Evolutionary conservation across 1,140 invertebrate species (phyloP).

Genomic region (Megalopta genalis): DNA sequence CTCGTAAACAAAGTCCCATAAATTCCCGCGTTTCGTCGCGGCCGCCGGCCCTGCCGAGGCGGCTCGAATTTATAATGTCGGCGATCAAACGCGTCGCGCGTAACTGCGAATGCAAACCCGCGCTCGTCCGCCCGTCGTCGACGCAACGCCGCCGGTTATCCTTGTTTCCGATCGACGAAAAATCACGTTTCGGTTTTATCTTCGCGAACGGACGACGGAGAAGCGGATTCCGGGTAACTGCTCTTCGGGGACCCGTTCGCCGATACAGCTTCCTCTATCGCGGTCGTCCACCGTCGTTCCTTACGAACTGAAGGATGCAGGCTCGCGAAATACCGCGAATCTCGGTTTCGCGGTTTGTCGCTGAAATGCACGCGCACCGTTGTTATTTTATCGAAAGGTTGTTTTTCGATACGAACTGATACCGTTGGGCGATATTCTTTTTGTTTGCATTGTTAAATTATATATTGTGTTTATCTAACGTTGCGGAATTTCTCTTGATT

Average conservation of each 20-base stretch:
- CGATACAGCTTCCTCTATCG: neutral
- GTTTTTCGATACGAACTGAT: too few species aligned
- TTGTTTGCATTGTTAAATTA: too few species aligned
- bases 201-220: neutral
- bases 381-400: too few species aligned
- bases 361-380: too few species aligned
- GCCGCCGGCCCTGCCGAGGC: conserved; percentile 1
- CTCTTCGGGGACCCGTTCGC: neutral
- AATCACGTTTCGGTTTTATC: conserved; percentile 19
- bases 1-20: conserved; percentile 41
- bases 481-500: too few species aligned
- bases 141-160: neutral
- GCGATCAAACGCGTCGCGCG: neutral
- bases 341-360: too few species aligned
- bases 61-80: conserved; percentile 6
- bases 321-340: too few species aligned
- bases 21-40: conserved; percentile 34
- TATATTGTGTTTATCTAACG: too few species aligned
- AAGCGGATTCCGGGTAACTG: conserved; percentile 5
- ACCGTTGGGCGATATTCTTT: too few species aligned
- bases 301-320: too few species aligned
- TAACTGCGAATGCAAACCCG: neutral
- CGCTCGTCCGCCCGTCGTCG: neutral
- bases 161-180: neutral
- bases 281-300: too few species aligned